Evolutionary conservation across 2,888 invertebrate genomes (phyloP), one percentile per base, ranked within the genome.

Genomic region (Vandiemenella viatica): DNA sequence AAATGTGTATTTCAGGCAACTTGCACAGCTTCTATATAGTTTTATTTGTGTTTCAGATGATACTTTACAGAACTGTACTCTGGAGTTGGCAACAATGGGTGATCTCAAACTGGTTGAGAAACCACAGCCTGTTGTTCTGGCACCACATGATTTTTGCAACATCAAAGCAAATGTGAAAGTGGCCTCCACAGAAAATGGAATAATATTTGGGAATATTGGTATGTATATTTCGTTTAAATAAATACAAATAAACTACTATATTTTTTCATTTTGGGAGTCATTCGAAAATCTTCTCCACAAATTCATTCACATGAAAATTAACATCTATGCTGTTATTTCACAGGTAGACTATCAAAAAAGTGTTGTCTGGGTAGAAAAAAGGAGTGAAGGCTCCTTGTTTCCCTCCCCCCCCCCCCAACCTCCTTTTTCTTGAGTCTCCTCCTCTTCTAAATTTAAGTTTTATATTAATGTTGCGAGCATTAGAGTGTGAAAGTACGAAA

Each of bases 111-210:
- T 99, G 56, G 97, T 99, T 37, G 98, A 99, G 70, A 88, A 97
- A 60, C 98, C 98, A 1, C 85, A 86, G 60, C 88, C 93, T 1
- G 83, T 96, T 46, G 95, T 97, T 46, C 73, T 99, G 57, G 97
- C 92, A 5, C 96, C 98, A 1, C 78, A 93, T 60, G 98, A 97
- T 73, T 98, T 91, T 69, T 90, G 93, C 61, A 90, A 95, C 65
- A 97, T 98, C 61, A 95, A 96, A 68, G 97, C 97, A 6, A 95
- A 92, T 63, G 93, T 97, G 38, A 97, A 97, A 70, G 93, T 95
- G n/a, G 92, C 97, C 0, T 97, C 96, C 13, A 98, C 98, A 0
- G 98, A 99, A 71, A 99, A 98, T 69, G 98, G 97, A 50, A 93
- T 98, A 58, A 98, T 99, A 59, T 99, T 98, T 70, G 97, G 97